Evolutionary conservation across 2,888 invertebrate species (phyloP).

Genomic region (Drosophila nr. fundita): DNA sequence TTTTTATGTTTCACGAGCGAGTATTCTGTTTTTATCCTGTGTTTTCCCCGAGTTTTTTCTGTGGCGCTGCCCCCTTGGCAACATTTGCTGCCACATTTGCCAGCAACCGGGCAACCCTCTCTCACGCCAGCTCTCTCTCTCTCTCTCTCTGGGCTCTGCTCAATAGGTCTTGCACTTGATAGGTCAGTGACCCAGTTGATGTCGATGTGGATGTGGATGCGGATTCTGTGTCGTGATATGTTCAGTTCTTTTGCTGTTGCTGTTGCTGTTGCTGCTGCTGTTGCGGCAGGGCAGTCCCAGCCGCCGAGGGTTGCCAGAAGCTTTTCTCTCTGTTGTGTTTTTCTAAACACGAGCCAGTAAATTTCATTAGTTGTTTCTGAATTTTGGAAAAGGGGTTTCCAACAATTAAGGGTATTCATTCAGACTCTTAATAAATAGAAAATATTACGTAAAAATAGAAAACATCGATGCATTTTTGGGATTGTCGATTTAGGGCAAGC

Average conservation of each 20-base stretch:
- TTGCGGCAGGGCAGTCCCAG: slow-evolving; percentile 69
- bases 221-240: slow-evolving; percentile 27
- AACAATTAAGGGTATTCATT: neutral
- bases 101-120: slow-evolving; percentile 33
- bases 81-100: slow-evolving; percentile 60
- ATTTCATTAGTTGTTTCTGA: neutral
- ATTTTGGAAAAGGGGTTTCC: neutral
- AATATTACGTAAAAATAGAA: neutral
- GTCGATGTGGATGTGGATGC: slow-evolving; percentile 34
- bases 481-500: neutral
- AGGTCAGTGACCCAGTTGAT: slow-evolving; percentile 83
- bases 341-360: neutral
- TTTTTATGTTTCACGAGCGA: slow-evolving; percentile 60
- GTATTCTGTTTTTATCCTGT: slow-evolving; percentile 15
- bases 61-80: slow-evolving; percentile 40
- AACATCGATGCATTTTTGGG: neutral
- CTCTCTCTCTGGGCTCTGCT: slow-evolving; percentile 37
- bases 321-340: slow-evolving; percentile 18
- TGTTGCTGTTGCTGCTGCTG: slow-evolving; percentile 31
- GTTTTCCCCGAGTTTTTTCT: slow-evolving; percentile 38
- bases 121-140: slow-evolving; percentile 19
- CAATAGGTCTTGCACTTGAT: slow-evolving; percentile 83
- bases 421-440: neutral
- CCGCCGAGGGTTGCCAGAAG: slow-evolving; percentile 54
- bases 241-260: slow-evolving; percentile 15